These are phyloP conservation scores for Eurystomus glaucurus DNA, from an alignment of 2,797 vertebrate genomes.

Conservation along the genomic window DNA sequence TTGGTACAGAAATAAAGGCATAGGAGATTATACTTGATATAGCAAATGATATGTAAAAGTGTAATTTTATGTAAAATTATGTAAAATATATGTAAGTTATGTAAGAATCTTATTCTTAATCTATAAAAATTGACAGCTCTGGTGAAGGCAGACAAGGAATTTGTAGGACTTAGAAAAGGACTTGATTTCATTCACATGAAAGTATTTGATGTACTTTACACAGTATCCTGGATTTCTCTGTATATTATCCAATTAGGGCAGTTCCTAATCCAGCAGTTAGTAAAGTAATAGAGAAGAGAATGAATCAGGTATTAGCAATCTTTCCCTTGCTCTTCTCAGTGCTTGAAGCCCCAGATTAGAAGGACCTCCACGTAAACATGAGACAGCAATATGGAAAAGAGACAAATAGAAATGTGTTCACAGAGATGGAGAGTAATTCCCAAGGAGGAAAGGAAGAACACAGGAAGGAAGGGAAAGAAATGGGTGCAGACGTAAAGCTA, in stretches of 20 bases:
- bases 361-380: neutral
- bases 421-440: neutral
- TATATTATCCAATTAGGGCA: neutral
- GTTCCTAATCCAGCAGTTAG: neutral
- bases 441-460: neutral
- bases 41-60: constrained; percentile 1
- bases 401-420: neutral
- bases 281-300: neutral
- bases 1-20: neutral
- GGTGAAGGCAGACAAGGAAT: neutral
- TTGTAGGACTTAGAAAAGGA: neutral
- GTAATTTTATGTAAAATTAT: constrained; percentile 38
- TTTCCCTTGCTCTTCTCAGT: neutral
- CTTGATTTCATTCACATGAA: neutral
- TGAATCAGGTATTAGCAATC: neutral
- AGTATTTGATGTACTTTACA: neutral
- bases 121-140: neutral
- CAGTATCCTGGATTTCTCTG: neutral
- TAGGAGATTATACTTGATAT: neutral
- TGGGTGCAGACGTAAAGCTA: neutral
- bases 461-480: neutral
- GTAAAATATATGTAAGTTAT: constrained; percentile 40
- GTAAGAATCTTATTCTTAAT: neutral
- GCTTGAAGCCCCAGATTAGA: neutral
- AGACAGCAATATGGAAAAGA: neutral